Base-by-base conservation (phyloP, 2,113 vertebrate species). In the Meriones unguiculatus region DNA sequence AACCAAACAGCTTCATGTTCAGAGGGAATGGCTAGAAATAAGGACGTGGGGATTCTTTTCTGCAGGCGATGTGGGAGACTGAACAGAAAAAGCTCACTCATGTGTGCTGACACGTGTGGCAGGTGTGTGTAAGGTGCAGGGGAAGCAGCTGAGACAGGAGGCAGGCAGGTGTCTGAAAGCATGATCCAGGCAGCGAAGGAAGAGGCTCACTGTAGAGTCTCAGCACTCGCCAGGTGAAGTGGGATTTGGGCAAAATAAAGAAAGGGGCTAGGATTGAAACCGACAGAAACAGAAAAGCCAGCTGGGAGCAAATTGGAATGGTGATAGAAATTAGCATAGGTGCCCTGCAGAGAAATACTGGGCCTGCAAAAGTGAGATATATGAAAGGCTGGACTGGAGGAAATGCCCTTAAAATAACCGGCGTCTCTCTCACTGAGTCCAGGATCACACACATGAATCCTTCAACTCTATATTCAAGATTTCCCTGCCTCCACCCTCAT, bases 261-360 rank as follows among this genome's bases (percentile, higher is more conserved):
- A 86, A 86, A 67, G 62, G 82, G 38, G 62, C 38, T 50, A 67
- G 62, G 41, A 85, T 5, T 87, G 77, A 94, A 96, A 92, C 30
- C 0, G 0, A 76, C n/a, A 80, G 70, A 94, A 59, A 93, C 86
- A 89, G 89, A 93, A 70, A 90, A 90, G 52, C 73, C 84, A 93
- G 91, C 41, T 54, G 82, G 84, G 84, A 94, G 86, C 82, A 95
- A 90, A 95, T 85, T 86, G 95, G 67, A 92, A 88, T 54, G 81
- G 67, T 70, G 92, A 70, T 50, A 78, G 82, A 90, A 90, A 97
- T 95, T 95, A 97, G 81, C 90, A 78, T 84, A 64, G 54, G 54
- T 69, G 76, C 62, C 95, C 96, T 88, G 65, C 76, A 59, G 96
- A 95, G 62, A 97, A 92, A 81, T 78, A 32, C 3, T 90, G 87